A percentile compares a stretch with the other conserved stretches of the same genome.
phyloP scores from a whole-genome alignment of 2,113 vertebrate species.

The Agelaius tricolor region DNA sequence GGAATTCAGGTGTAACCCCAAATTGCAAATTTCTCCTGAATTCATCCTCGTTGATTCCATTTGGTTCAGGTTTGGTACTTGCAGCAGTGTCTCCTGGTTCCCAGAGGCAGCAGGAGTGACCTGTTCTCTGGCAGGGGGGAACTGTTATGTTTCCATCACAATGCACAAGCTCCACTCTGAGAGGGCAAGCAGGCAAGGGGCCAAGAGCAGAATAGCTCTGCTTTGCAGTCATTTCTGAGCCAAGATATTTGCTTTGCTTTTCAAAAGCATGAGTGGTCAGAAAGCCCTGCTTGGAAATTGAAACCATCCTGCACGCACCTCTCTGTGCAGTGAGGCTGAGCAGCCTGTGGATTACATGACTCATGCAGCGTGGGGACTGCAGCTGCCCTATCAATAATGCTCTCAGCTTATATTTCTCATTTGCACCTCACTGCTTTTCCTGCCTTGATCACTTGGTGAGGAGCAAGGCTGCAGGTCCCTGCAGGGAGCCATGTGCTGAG shows the following conservation, averaged over 20 bases:
- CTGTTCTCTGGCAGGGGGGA: constrained; percentile 48
- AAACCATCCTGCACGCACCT: constrained; percentile 64
- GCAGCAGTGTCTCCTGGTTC: not conserved
- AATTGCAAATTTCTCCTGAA: not conserved
- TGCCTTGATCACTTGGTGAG: not conserved
- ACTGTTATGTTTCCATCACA: constrained; percentile 50
- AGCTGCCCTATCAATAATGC: not conserved
- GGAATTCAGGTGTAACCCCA: not conserved
- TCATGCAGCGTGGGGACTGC: not conserved
- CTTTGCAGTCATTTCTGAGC: constrained; percentile 21
- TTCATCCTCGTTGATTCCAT: not conserved
- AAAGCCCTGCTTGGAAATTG: constrained; percentile 65
- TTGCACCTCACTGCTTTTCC: not conserved
- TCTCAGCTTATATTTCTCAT: constrained; percentile 40
- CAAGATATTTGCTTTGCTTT: constrained; percentile 71
- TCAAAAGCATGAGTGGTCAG: constrained; percentile 69
- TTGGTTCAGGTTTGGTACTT: not conserved
- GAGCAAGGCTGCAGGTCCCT: not conserved
- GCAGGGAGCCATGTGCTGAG: not conserved
- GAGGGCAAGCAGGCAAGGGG: constrained; percentile 39
- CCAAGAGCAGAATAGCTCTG: constrained; percentile 48
- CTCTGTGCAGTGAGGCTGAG: not conserved
- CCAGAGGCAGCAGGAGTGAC: not conserved
- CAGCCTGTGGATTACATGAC: not conserved
- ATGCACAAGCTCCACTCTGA: constrained; percentile 20